Base-by-base conservation (phyloP, 1,140 invertebrate species). In the Notospermus geniculatus region DNA sequence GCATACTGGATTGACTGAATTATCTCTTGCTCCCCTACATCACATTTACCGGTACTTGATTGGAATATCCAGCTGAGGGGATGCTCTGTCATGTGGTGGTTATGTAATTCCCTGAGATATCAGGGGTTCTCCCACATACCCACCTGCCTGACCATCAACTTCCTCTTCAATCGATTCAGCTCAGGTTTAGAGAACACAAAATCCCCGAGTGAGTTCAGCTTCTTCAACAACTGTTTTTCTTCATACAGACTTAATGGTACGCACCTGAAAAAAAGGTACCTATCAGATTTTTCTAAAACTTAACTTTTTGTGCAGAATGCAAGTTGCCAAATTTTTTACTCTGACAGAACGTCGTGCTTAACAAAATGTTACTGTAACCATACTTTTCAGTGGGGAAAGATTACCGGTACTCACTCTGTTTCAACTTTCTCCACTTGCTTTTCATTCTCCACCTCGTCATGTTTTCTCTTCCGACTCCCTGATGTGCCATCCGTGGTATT, bases 61-160 rank as follows among this genome's bases (percentile, higher is more conserved):
- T n/a, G n/a, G n/a, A n/a, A n/a, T n/a, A n/a, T n/a, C n/a, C n/a
- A n/a, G n/a, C n/a, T n/a, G n/a, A n/a, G n/a, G n/a, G n/a, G n/a
- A n/a, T n/a, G n/a, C n/a, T n/a, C n/a, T n/a, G n/a, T n/a, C n/a
- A n/a, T n/a, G n/a, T n/a, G n/a, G n/a, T n/a, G n/a, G n/a, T n/a
- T n/a, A n/a, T n/a, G n/a, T n/a, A n/a, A n/a, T n/a, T n/a, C n/a
- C n/a, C n/a, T n/a, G n/a, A n/a, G n/a, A n/a, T n/a, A n/a, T n/a
- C n/a, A n/a, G n/a, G n/a, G n/a, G n/a, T n/a, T n/a, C n/a, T n/a
- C n/a, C n/a, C n/a, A 13, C 19, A 43, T 19, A 9, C 59, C 43
- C 58, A 83, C 80, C 75, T 87, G 85, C 54, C 87, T 78, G n/a
- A 87, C 76, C 4, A 81, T 78, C 11, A 88, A 75, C 75, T 88